Evolutionary conservation across 2,113 vertebrate species (phyloP), one percentile per base, ranked within the genome.

Genomic region (Telmatochromis brichardi): DNA sequence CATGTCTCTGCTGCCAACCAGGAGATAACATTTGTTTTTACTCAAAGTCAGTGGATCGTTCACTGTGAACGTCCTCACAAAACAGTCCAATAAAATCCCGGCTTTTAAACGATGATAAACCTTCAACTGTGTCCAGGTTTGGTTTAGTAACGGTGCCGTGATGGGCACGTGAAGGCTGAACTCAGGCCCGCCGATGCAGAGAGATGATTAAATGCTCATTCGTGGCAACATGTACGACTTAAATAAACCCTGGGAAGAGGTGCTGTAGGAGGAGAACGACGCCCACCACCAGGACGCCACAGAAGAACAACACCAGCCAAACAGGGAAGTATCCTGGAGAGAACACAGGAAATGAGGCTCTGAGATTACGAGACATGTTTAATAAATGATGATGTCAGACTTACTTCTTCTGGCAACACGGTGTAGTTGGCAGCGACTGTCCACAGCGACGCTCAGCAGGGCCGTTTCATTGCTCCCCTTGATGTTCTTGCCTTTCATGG

Each of bases 361-460:
- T 35, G 35, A 50, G 3, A 17, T 71, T 2, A 31, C 0, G 7
- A 55, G 9, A 14, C 55, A 55, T 5, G 9, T 3, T 4, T 21
- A 26, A 26, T 4, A 13, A 45, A 35, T 2, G 12, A 17, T 33
- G 50, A 10, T 28, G 50, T 8, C 3, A 4, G 45, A 97, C 98
- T 92, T 94, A 99, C 98, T 96, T 31, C 97, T 94, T 85, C 94
- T 96, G 63, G 97, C 95, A 10, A 99, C 93, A 14, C 97, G 84
- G 15, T 99, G 98, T 54, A 99, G 85, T 28, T 97, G 97, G 96
- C 98, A 99, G 86, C 98, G 98, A 35, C 98, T 99, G 94, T 99
- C 98, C 9, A 99, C 98, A 0, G 98, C 98, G 12, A 99, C 98
- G 28, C 98, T 99, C 80, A 99, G 94, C 95, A 99, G 94, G 33